phyloP scores from a whole-genome alignment of 2,888 invertebrate species.

The Lypha dubia region DNA sequence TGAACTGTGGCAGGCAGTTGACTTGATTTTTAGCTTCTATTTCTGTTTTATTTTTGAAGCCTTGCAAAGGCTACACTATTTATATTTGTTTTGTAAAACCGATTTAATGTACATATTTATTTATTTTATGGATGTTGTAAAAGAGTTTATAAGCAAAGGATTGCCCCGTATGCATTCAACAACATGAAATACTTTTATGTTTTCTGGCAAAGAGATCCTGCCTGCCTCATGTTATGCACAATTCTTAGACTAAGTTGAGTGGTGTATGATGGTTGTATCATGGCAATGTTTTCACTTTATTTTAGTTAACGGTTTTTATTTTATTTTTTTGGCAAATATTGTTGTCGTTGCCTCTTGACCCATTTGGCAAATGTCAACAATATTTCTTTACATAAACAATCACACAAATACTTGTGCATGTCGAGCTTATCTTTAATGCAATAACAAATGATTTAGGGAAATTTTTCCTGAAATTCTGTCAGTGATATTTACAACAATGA shows the following conservation, averaged over 20 bases:
- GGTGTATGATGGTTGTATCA: background rate
- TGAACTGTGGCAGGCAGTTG: slow-evolving; percentile 3
- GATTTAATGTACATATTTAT: slow-evolving; percentile 26
- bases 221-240: background rate
- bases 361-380: slow-evolving; percentile 71
- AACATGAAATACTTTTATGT: slow-evolving; percentile 2
- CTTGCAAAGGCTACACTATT: slow-evolving; percentile 24
- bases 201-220: slow-evolving; percentile 15
- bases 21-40: slow-evolving; percentile 16
- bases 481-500: slow-evolving; percentile 30
- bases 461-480: slow-evolving; percentile 5
- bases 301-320: slow-evolving; percentile 26
- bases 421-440: background rate
- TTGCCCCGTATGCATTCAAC: background rate
- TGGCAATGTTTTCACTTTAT: slow-evolving; percentile 56
- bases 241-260: background rate
- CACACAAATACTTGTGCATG: slow-evolving; percentile 9
- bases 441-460: slow-evolving; percentile 5
- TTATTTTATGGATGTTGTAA: background rate
- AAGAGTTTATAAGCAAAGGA: slow-evolving; percentile 2
- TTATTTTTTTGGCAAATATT: slow-evolving; percentile 62
- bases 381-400: slow-evolving; percentile 38
- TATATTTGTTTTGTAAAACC: slow-evolving; percentile 40
- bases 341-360: slow-evolving; percentile 73
- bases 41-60: background rate